Evolutionary conservation across 2,113 vertebrate genomes (phyloP).

Genomic region (Isichthys henryi): DNA sequence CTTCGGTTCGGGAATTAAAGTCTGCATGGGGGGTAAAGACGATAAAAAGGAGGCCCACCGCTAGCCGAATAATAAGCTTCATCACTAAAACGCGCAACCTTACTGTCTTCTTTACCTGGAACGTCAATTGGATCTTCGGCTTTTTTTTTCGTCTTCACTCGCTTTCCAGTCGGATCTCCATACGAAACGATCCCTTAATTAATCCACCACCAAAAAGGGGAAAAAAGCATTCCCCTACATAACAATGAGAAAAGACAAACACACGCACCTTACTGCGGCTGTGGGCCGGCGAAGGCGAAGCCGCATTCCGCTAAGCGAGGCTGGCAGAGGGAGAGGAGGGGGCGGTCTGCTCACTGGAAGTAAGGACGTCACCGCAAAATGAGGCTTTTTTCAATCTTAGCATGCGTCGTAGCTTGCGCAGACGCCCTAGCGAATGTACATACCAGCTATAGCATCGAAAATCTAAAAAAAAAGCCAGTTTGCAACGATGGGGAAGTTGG

Average conservation of each 20-base stretch:
- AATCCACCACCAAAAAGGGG: neutral
- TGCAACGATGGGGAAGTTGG: neutral
- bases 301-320: conserved; percentile 3
- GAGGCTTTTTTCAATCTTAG: neutral
- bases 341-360: neutral
- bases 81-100: neutral
- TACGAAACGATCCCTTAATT: neutral
- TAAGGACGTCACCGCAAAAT: conserved; percentile 4
- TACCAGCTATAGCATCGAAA: neutral
- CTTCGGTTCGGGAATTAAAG: neutral
- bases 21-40: neutral
- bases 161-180: neutral
- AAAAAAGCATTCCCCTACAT: neutral
- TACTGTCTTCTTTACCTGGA: neutral
- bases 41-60: neutral
- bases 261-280: conserved; percentile 7
- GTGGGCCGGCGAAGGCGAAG: conserved; percentile 2
- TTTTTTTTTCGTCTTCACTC: neutral
- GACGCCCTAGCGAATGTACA: neutral
- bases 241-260: neutral
- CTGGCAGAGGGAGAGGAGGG: neutral
- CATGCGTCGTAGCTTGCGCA: conserved; percentile 3
- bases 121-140: neutral
- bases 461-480: neutral
- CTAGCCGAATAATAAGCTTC: neutral